Evolutionary conservation across 2,797 vertebrate species (phyloP), one percentile per base, ranked within the genome.

Genomic region (Trachurus trachurus): DNA sequence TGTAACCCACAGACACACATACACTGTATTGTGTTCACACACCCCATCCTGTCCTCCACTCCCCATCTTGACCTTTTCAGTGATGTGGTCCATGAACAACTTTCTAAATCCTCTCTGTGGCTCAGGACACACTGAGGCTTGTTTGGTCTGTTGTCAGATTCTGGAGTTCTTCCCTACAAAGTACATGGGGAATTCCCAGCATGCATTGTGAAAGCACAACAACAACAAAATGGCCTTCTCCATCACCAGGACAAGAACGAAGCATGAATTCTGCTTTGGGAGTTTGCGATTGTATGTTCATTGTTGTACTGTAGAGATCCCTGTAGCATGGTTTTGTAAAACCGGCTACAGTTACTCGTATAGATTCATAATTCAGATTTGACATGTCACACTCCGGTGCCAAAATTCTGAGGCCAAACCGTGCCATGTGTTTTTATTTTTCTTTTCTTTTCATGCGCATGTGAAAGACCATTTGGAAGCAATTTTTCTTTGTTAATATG

Each of bases 401-500:
- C 87, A 91, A 67, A 91, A 74, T 66, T 87, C 75, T 86, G 72
- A 82, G 78, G 70, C 67, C 76, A 71, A 84, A 87, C 83, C 53
- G 34, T 89, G 78, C 84, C 88, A 90, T 93, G 73, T 92, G 90
- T 86, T 91, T 91, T 85, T 84, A 63, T 88, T 92, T 93, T 93
- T 92, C 87, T 88, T 83, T 79, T 88, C 86, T 76, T 83, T 79
- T 88, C 86, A 75, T 82, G 87, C 73, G 57, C 92, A 89, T 90
- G 87, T 74, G 87, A 86, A 86, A 72, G 81, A 79, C 77, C 95
- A 95, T 96, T 94, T 95, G 95, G 95, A 96, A 96, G 91, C 94
- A 93, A 95, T 96, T 94, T 94, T 88, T 88, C 88, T 93, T 92
- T 94, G 94, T 96, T 96, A 95, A 95, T 94, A 94, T 93, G 93